These are phyloP conservation scores for Arctia plantaginis DNA, from an alignment of 2,888 invertebrate genomes.

Conservation along the genomic window DNA sequence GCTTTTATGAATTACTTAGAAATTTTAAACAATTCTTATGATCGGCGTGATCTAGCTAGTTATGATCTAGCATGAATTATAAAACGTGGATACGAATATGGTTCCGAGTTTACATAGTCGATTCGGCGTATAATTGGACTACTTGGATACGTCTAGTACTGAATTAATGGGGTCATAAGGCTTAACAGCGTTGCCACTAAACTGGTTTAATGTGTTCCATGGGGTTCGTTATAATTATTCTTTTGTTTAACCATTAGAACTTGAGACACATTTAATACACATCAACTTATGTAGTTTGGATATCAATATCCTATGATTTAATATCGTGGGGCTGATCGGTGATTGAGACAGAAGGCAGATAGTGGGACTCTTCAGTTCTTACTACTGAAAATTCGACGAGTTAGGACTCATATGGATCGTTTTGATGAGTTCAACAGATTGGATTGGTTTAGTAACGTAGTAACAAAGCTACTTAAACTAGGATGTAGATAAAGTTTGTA, in stretches of 20 bases:
- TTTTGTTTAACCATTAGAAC: background rate
- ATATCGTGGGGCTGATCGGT: too few relatives aligned
- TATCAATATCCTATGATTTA: too few relatives aligned
- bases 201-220: slow-evolving; percentile 14
- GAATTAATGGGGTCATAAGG: slow-evolving; percentile 49
- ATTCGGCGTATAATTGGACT: slow-evolving; percentile 60
- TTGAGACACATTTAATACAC: background rate
- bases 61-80: slow-evolving; percentile 50
- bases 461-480: too few relatives aligned
- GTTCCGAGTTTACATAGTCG: slow-evolving; percentile 36
- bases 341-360: too few relatives aligned
- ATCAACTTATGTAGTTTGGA: too few relatives aligned
- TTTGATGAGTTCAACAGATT: too few relatives aligned
- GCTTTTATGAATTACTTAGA: background rate
- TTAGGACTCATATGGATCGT: too few relatives aligned
- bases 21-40: background rate
- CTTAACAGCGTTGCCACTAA: slow-evolving; percentile 36
- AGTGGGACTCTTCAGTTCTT: too few relatives aligned
- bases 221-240: background rate
- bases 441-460: too few relatives aligned
- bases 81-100: slow-evolving; percentile 38
- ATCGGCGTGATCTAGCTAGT: background rate
- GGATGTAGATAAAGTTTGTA: too few relatives aligned
- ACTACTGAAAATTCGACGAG: too few relatives aligned
- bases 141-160: slow-evolving; percentile 50